A percentile compares a stretch with the other conserved stretches of the same genome.
These are phyloP conservation scores for Dufourea novaeangliae DNA, from an alignment of 1,140 invertebrate species.

Conservation along the genomic window DNA sequence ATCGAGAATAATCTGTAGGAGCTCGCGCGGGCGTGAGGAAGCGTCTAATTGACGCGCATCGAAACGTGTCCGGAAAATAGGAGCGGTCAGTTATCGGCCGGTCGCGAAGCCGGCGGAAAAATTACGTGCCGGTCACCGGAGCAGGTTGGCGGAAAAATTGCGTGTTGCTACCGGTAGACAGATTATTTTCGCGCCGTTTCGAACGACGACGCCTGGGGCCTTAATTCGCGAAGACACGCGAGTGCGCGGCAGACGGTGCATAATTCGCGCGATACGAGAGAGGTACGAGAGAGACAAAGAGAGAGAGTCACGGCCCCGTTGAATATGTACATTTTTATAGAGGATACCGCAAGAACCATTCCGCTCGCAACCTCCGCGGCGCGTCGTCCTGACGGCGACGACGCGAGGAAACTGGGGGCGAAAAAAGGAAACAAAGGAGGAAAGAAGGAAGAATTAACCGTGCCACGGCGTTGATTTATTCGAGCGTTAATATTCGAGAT, in stretches of 20 bases:
- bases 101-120: constrained; percentile 9
- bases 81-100: constrained; percentile 12
- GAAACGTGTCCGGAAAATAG: constrained; percentile 20
- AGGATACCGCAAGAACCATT: constrained; percentile 14
- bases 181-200: constrained; percentile 65
- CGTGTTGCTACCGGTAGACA: constrained; percentile 58
- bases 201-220: constrained; percentile 44
- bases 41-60: constrained; percentile 6
- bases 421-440: not conserved
- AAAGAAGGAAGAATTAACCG: constrained; percentile 4
- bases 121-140: constrained; percentile 43
- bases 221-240: constrained; percentile 56
- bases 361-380: constrained; percentile 20
- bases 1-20: not conserved
- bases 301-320: constrained; percentile 33
- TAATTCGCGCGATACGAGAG: constrained; percentile 50
- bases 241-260: constrained; percentile 47
- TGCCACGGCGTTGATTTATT: not conserved
- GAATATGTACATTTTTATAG: constrained; percentile 60
- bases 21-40: not conserved
- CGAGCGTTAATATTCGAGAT: constrained; percentile 16
- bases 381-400: constrained; percentile 3
- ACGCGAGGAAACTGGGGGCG: not conserved
- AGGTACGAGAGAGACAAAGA: not conserved
- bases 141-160: constrained; percentile 50